Conservation (phyloP, 2,888 invertebrate genomes). For the Drosophila kuntzei region DNA sequence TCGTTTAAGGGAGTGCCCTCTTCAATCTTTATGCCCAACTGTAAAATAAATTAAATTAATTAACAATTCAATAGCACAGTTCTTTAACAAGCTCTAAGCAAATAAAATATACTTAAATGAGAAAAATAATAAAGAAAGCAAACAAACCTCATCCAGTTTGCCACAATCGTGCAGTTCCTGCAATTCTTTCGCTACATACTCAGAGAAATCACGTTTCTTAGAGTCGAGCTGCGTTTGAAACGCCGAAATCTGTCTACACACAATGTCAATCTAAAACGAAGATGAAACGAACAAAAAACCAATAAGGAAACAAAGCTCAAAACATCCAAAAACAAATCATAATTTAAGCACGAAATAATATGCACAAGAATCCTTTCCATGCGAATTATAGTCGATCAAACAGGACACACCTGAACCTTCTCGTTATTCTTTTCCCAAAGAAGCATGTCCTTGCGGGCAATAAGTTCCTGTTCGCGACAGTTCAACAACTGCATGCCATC, state of each 20-base stretch:
- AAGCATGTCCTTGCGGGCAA: conserved; percentile 85
- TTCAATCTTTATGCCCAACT: conserved; percentile 87
- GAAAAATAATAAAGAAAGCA: conserved; percentile 6
- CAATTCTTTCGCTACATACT: conserved; percentile 86
- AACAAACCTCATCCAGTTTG: conserved; percentile 86
- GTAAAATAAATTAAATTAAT: conserved; percentile 67
- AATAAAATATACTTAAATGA: conserved; percentile 1
- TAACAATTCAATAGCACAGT: too few relatives aligned
- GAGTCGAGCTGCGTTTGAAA: conserved; percentile 87
- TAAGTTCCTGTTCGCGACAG: conserved; percentile 86
- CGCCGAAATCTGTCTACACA: conserved; percentile 88
- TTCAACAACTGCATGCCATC: conserved; percentile 87
- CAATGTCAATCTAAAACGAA: conserved; percentile 88
- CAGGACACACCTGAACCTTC: conserved; percentile 83
- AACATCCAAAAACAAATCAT: conserved; percentile 56
- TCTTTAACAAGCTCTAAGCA: conserved; percentile 20
- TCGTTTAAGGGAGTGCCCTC: conserved; percentile 87
- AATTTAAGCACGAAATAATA: conserved; percentile 44
- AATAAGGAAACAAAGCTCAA: conserved; percentile 74
- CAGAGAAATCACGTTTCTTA: conserved; percentile 87
- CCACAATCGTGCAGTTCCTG: conserved; percentile 87
- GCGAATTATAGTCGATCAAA: neutral
- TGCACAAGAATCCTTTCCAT: conserved; percentile 17
- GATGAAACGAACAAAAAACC: conserved; percentile 73
- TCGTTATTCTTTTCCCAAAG: conserved; percentile 86